Conservation (phyloP, 2,888 invertebrate genomes). For the Uloborus plumipes region DNA sequence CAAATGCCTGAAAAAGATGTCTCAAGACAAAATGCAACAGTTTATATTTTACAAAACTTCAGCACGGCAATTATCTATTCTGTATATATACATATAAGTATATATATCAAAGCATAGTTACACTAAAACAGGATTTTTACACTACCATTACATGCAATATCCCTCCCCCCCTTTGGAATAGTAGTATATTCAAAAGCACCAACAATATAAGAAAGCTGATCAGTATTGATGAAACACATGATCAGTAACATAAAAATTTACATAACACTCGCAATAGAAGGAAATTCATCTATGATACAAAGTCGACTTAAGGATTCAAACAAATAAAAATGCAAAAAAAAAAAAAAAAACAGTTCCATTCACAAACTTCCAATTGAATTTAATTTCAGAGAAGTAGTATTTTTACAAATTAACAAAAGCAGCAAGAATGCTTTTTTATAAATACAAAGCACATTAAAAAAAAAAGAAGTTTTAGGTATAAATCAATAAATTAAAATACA, state of each 20-base stretch:
- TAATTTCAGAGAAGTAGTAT: too few species aligned
- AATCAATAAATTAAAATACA: too few species aligned
- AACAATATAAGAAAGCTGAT: constrained; percentile 59
- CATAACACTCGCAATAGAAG: constrained; percentile 34
- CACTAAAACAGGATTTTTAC: constrained; percentile 54
- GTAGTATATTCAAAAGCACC: constrained; percentile 59
- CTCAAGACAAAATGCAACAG: constrained; percentile 39
- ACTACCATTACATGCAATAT: constrained; percentile 58
- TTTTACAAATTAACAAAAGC: too few species aligned
- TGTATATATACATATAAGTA: constrained; percentile 41
- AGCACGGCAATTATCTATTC: constrained; percentile 44
- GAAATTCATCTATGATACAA: constrained; percentile 39
- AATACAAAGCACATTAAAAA: too few species aligned
- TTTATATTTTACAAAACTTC: constrained; percentile 56
- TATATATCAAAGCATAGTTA: constrained; percentile 47
- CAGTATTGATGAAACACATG: constrained; percentile 36
- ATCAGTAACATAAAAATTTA: constrained; percentile 48
- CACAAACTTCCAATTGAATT: constrained; percentile 1
- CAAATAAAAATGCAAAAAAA: constrained; percentile 40
- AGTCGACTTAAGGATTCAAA: constrained; percentile 32
- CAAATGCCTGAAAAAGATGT: constrained; percentile 56
- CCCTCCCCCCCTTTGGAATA: constrained; percentile 17
- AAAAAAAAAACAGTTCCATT: constrained; percentile 39
- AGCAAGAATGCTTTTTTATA: too few species aligned
- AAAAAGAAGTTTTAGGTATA: too few species aligned